Conservation (phyloP, 2,113 vertebrate species). For the Antechinus flavipes region DNA sequence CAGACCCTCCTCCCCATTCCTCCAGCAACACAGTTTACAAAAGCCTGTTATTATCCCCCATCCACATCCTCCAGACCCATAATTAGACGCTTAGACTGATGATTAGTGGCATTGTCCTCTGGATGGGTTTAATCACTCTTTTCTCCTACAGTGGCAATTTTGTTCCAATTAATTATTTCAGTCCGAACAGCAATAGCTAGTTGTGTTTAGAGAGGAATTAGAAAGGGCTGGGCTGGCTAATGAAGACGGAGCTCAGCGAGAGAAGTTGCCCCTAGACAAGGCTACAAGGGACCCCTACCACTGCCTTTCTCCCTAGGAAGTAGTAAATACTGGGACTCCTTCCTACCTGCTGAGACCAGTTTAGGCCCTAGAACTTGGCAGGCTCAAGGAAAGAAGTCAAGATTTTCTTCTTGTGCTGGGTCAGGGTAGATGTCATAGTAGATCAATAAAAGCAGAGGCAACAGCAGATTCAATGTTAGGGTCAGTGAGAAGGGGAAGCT, state of each 20-base stretch:
- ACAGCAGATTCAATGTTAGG: not conserved
- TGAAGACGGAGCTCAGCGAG: constrained; percentile 72
- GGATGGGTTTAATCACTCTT: constrained; percentile 82
- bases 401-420: not conserved
- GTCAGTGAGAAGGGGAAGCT: not conserved
- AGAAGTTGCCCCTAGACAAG: constrained; percentile 49
- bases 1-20: constrained; percentile 55
- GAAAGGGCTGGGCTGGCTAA: constrained; percentile 76
- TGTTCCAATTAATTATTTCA: constrained; percentile 83
- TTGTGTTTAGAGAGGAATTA: constrained; percentile 81
- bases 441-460: not conserved
- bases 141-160: constrained; percentile 83
- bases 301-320: not conserved
- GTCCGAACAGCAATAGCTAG: constrained; percentile 81
- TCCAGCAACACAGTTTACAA: constrained; percentile 57
- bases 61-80: constrained; percentile 70
- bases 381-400: not conserved
- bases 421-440: not conserved
- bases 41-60: constrained; percentile 70
- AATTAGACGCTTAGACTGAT: constrained; percentile 82
- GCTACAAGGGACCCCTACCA: fast-evolving
- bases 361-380: not conserved
- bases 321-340: not conserved
- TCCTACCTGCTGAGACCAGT: not conserved
- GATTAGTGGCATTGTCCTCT: constrained; percentile 81